Evolutionary conservation across 2,888 invertebrate species (phyloP).

Genomic region (Drosophila emarginata): DNA sequence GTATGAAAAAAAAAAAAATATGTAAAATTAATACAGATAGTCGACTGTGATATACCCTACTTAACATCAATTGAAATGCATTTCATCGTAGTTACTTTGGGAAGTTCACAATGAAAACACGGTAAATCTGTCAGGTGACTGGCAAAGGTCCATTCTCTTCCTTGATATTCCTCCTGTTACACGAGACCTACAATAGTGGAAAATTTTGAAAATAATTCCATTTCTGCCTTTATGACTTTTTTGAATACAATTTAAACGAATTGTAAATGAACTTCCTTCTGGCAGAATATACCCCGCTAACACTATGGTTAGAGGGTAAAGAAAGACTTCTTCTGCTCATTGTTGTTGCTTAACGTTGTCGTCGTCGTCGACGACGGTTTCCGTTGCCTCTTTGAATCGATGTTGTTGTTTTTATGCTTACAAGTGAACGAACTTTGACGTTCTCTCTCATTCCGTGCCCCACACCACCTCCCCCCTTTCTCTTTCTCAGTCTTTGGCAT

Average conservation of each 20-base stretch:
- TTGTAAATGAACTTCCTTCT: too few relatives aligned
- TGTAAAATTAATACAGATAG: not conserved
- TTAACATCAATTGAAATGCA: too few relatives aligned
- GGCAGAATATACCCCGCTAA: too few relatives aligned
- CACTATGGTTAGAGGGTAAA: not conserved
- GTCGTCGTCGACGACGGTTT: slow-evolving; percentile 29
- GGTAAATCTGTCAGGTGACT: too few relatives aligned
- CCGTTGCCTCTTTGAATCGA: slow-evolving; percentile 39
- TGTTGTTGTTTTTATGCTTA: slow-evolving; percentile 65
- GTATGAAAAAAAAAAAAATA: slow-evolving; percentile 41
- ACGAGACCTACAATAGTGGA: too few relatives aligned
- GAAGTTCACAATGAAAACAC: too few relatives aligned
- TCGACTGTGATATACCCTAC: not conserved
- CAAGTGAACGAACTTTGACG: slow-evolving; percentile 75
- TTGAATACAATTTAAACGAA: too few relatives aligned
- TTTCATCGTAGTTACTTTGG: too few relatives aligned
- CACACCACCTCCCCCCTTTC: not conserved
- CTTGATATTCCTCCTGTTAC: too few relatives aligned
- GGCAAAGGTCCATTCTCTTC: too few relatives aligned
- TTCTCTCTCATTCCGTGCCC: slow-evolving; percentile 9
- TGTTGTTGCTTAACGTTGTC: slow-evolving; percentile 56
- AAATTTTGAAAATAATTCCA: too few relatives aligned
- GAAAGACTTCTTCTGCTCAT: slow-evolving; percentile 45
- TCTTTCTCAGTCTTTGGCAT: not conserved
- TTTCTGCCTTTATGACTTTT: too few relatives aligned